phyloP scores from a whole-genome alignment of 2,888 invertebrate genomes.

The Dione vanillae region DNA sequence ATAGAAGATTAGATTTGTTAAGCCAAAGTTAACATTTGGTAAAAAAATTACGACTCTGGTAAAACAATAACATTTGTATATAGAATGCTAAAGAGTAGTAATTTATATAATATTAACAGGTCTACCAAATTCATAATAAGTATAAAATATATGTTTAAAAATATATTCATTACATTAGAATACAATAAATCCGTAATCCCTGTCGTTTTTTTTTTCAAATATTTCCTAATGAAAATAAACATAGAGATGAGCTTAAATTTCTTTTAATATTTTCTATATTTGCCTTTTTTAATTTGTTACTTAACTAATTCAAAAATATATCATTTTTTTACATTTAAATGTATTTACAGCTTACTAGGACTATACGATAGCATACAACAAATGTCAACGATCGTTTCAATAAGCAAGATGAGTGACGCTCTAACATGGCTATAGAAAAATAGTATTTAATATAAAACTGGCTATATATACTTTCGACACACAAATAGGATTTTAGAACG shows the following conservation, averaged over 20 bases:
- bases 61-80: background rate
- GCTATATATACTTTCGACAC: background rate
- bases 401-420: constrained; percentile 1
- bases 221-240: too few species aligned
- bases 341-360: background rate
- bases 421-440: background rate
- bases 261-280: too few species aligned
- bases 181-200: constrained; percentile 6
- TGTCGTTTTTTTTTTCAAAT: background rate
- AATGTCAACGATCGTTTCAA: background rate
- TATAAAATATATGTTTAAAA: background rate
- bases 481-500: background rate
- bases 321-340: too few species aligned
- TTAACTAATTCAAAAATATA: background rate
- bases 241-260: too few species aligned
- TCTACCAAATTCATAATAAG: too few species aligned
- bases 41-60: background rate
- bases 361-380: constrained; percentile 1
- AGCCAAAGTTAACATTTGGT: background rate
- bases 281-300: background rate
- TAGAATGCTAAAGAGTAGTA: background rate
- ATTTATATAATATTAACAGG: too few species aligned
- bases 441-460: background rate
- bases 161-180: background rate
- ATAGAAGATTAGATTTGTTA: background rate